Conservation (phyloP, 2,113 vertebrate genomes). For the Pandion haliaetus region DNA sequence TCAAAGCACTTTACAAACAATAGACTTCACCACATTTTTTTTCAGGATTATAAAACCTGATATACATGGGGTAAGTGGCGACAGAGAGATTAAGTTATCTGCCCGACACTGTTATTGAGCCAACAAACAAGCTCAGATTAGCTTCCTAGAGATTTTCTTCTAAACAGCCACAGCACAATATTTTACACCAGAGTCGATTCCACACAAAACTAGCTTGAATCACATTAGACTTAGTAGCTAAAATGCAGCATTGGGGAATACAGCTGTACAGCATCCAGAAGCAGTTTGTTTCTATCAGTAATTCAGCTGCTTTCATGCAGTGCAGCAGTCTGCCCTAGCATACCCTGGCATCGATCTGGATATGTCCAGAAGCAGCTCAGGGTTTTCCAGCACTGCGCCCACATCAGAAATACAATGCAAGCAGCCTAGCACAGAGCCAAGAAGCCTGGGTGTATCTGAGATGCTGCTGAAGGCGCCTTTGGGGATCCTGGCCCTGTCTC, state of each 20-base stretch:
- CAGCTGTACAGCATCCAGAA: neutral
- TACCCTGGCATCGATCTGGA: neutral
- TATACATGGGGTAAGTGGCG: neutral
- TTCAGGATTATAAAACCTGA: neutral
- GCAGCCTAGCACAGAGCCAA: neutral
- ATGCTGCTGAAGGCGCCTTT: neutral
- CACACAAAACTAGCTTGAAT: neutral
- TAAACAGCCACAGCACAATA: neutral
- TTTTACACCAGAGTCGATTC: neutral
- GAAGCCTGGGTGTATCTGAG: neutral
- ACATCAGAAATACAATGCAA: neutral
- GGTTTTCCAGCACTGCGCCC: fast-evolving
- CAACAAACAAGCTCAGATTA: neutral
- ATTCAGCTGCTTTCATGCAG: neutral
- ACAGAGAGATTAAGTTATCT: neutral
- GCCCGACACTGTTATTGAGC: neutral
- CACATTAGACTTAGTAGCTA: too few relatives aligned
- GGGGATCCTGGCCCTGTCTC: neutral
- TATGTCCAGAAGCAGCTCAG: neutral
- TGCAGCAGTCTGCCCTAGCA: neutral
- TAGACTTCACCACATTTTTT: neutral
- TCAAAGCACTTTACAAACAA: neutral
- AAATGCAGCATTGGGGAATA: neutral
- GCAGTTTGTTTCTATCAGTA: neutral
- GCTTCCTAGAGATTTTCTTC: neutral